phyloP scores from a whole-genome alignment of 2,888 invertebrate genomes.

The Cheilosia vulpina region DNA sequence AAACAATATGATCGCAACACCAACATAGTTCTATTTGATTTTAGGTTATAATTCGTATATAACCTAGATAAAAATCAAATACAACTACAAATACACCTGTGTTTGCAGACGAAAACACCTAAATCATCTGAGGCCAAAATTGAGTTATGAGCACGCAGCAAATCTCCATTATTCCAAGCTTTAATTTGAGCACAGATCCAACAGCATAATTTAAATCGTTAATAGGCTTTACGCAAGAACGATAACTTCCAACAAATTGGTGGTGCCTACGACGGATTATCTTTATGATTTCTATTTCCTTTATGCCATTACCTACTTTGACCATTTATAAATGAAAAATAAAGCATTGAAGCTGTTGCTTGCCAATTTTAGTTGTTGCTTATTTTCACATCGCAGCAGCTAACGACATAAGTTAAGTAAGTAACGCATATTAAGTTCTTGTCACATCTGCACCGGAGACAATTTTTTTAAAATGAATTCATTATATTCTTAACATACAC shows the following conservation, averaged over 20 bases:
- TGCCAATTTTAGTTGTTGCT: not conserved
- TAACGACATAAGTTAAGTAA: not conserved
- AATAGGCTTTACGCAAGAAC: conserved; percentile 8
- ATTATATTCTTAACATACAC: not conserved
- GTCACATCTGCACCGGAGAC: not conserved
- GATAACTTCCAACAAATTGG: not conserved
- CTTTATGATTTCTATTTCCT: not conserved
- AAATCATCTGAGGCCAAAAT: not conserved
- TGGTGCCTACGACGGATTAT: not conserved
- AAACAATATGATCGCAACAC: too few species aligned
- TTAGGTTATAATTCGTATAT: too few species aligned
- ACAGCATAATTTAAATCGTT: conserved; percentile 1
- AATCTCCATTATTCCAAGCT: not conserved
- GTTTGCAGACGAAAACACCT: not conserved
- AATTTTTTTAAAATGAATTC: not conserved
- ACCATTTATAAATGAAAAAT: too few species aligned
- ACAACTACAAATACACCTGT: not conserved
- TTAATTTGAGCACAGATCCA: not conserved
- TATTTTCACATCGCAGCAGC: too few species aligned
- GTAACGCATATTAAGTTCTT: not conserved
- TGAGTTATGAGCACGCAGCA: not conserved
- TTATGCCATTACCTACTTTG: not conserved
- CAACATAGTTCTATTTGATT: not conserved
- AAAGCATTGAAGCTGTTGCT: not conserved
- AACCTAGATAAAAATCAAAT: too few species aligned